A percentile compares a stretch with the other conserved stretches of the same genome.
Evolutionary conservation across 2,888 invertebrate species (phyloP).

Genomic region (Xanthorhoe designata): DNA sequence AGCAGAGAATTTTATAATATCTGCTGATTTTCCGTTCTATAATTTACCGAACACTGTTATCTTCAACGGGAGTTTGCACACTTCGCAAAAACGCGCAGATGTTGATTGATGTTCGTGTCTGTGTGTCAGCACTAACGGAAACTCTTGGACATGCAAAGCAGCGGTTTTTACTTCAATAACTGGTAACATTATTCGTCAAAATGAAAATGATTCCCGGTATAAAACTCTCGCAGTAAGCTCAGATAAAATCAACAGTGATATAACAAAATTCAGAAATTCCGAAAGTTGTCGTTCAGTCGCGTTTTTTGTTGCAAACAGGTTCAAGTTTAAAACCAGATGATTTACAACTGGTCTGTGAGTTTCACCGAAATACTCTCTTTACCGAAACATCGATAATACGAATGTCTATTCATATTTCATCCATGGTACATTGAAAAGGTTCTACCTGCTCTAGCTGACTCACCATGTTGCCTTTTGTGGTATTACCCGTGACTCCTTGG

Average conservation of each 20-base stretch:
- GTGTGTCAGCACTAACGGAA: constrained; percentile 48
- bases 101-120: constrained; percentile 39
- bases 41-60: constrained; percentile 44
- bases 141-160: constrained; percentile 51
- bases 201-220: neutral
- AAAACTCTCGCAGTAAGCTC: neutral
- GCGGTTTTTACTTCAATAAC: constrained; percentile 56
- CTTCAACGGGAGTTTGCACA: constrained; percentile 43
- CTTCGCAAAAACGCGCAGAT: constrained; percentile 40
- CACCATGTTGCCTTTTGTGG: constrained; percentile 58
- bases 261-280: constrained; percentile 24
- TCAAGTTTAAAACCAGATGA: constrained; percentile 25
- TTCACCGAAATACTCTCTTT: constrained; percentile 23
- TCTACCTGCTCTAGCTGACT: constrained; percentile 63
- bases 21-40: constrained; percentile 17
- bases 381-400: constrained; percentile 13
- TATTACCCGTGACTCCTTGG: constrained; percentile 56
- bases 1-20: constrained; percentile 5
- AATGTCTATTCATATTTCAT: constrained; percentile 13
- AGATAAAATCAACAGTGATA: constrained; percentile 7
- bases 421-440: constrained; percentile 45
- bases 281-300: constrained; percentile 33
- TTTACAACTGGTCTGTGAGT: constrained; percentile 25
- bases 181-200: constrained; percentile 35
- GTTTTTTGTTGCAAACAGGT: constrained; percentile 32